These are phyloP conservation scores for Himantopus leucocephalus DNA, from an alignment of 2,113 vertebrate genomes.

Conservation along the genomic window DNA sequence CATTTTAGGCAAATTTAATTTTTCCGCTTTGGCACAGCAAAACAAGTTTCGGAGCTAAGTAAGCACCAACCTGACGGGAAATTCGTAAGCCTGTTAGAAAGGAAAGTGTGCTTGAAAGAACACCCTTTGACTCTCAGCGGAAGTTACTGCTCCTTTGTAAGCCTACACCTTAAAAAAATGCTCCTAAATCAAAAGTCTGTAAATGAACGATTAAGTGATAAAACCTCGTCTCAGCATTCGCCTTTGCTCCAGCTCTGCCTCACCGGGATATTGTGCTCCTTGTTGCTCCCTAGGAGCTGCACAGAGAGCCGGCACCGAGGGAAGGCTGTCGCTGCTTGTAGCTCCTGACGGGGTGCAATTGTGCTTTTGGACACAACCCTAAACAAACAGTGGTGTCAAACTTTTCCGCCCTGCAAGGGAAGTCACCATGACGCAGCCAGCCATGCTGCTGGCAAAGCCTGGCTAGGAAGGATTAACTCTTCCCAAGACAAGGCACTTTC, in stretches of 20 bases:
- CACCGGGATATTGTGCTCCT: neutral
- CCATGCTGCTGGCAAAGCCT: neutral
- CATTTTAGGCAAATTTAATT: neutral
- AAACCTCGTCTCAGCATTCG: neutral
- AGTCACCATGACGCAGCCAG: neutral
- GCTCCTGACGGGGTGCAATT: neutral
- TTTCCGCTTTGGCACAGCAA: neutral
- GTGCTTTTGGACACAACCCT: slow-evolving; percentile 2
- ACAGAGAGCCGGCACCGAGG: neutral
- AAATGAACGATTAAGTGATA: neutral
- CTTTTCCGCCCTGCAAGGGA: neutral
- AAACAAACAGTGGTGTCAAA: neutral
- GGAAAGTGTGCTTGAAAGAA: neutral
- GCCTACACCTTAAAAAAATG: neutral
- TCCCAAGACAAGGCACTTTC: neutral
- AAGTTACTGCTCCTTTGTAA: slow-evolving; percentile 6
- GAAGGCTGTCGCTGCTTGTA: rapidly evolving
- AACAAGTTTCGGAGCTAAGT: neutral
- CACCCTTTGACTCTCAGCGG: neutral
- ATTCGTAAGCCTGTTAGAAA: neutral
- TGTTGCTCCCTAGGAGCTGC: neutral
- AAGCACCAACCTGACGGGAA: neutral
- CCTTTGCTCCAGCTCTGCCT: neutral
- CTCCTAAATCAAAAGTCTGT: neutral
- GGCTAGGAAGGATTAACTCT: neutral